Conservation (phyloP, 2,888 invertebrate genomes). For the Eupithecia vulgata region DNA sequence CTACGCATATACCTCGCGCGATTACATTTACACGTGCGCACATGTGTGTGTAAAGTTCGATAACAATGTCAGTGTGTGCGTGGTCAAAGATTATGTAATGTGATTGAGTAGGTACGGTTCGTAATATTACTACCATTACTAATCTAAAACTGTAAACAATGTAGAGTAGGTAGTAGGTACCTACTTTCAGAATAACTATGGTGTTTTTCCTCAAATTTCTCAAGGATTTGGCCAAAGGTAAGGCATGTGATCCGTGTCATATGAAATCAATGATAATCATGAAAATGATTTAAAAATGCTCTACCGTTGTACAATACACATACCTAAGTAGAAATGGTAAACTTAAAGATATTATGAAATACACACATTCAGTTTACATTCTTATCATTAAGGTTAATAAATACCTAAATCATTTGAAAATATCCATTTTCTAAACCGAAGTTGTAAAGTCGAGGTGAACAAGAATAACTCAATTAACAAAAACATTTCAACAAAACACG, state of each 20-base stretch:
- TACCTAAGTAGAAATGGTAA: not conserved
- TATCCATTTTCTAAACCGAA: not conserved
- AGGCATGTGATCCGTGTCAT: no score
- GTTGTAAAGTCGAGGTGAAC: not conserved
- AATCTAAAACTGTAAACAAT: conserved; percentile 26
- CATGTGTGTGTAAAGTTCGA: conserved; percentile 36
- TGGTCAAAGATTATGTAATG: conserved; percentile 51
- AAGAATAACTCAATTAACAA: not conserved
- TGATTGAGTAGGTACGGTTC: conserved; percentile 28
- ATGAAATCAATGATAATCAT: not conserved
- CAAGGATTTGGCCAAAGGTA: not conserved
- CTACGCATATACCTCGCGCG: conserved; percentile 60
- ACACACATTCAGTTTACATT: no score
- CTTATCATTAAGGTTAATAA: no score
- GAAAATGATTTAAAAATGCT: no score
- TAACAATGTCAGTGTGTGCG: conserved; percentile 50
- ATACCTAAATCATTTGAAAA: not conserved
- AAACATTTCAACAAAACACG: not conserved
- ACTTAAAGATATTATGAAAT: not conserved
- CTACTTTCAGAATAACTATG: conserved; percentile 1
- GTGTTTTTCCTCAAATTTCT: not conserved
- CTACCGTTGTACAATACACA: no score
- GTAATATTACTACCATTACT: conserved; percentile 22
- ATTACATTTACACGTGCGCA: conserved; percentile 21
- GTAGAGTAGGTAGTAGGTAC: not conserved